These are phyloP conservation scores for Parapristionchus giblindavisi DNA, from an alignment of 2,888 invertebrate species.

Conservation along the genomic window DNA sequence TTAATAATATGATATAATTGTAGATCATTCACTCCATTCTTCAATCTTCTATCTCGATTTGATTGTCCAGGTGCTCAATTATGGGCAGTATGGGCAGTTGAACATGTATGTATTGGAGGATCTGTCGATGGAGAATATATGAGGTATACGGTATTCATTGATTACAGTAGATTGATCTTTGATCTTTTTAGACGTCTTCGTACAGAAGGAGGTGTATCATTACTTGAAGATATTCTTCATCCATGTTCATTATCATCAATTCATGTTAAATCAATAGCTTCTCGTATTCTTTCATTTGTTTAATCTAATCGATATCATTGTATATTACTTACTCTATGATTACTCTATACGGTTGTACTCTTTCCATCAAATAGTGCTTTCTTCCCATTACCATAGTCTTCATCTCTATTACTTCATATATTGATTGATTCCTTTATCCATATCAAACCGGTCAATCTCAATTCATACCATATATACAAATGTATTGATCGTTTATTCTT, in stretches of 20 bases:
- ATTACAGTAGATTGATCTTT: neutral
- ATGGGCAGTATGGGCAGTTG: slow-evolving; percentile 84
- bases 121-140: slow-evolving; percentile 32
- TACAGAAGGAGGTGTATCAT: slow-evolving; percentile 20
- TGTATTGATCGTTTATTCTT: no score
- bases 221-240: slow-evolving; percentile 5
- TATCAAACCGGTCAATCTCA: no score
- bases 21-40: slow-evolving; percentile 80
- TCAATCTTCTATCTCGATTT: slow-evolving; percentile 76
- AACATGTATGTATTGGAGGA: slow-evolving; percentile 75
- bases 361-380: no score
- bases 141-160: neutral
- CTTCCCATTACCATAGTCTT: no score
- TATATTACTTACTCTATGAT: no score
- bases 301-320: no score
- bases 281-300: slow-evolving; percentile 15
- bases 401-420: no score
- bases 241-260: slow-evolving; percentile 2
- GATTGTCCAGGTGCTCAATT: slow-evolving; percentile 78
- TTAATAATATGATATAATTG: no score
- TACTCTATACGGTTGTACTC: no score
- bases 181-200: slow-evolving; percentile 26
- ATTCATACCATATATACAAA: no score
- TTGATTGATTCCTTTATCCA: no score
- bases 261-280: slow-evolving; percentile 29